Evolutionary conservation across 2,888 invertebrate species (phyloP), one percentile per base, ranked within the genome.

Genomic region (Tholera decimalis): DNA sequence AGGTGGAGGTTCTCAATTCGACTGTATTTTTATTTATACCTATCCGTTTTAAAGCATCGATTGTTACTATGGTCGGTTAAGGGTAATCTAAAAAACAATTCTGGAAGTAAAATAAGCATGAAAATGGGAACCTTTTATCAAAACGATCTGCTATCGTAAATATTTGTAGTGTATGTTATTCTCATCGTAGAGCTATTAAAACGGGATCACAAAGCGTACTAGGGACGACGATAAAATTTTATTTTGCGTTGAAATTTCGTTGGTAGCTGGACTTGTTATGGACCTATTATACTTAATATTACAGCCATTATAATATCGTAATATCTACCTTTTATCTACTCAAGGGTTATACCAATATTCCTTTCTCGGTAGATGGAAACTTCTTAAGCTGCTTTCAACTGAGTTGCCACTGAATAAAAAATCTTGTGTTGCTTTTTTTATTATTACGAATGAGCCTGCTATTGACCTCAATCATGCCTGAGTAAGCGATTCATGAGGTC

Each of bases 141-240:
- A 0, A 49, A 73, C 22, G n/a, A 43, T 50, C 28, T 39, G 30
- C 43, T 46, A 20, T 50, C 37, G 44, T 46, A 60, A 72, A 72
- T 75, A 68, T 75, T 72, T 59, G 46, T 55, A 50, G 39, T 44
- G 20, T 46, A 47, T 41, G 46, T 59, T 67, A 46, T 59, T 60
- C n/a, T 68, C 59, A 43, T 55, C 50, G n/a, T n/a, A 41, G 8
- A 26, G 35, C 26, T 43, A 75, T 60, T 72, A 59, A 65, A 72
- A 72, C 46, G 33, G 33, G 37, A 43, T 51, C 57, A 13, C 46
- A 22, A 73, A 65, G 13, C 51, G 39, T 57, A 4, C 33, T 20
- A 8, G 20, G 9, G 49, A n/a, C 18, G 44, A 18, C 39, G 28
- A 67, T 54, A 54, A 74, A 74, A 67, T 20, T 8, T 33, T 39